Evolutionary conservation across 1,140 invertebrate genomes (phyloP), one percentile per base, ranked within the genome.

Genomic region (Asobara japonica): DNA sequence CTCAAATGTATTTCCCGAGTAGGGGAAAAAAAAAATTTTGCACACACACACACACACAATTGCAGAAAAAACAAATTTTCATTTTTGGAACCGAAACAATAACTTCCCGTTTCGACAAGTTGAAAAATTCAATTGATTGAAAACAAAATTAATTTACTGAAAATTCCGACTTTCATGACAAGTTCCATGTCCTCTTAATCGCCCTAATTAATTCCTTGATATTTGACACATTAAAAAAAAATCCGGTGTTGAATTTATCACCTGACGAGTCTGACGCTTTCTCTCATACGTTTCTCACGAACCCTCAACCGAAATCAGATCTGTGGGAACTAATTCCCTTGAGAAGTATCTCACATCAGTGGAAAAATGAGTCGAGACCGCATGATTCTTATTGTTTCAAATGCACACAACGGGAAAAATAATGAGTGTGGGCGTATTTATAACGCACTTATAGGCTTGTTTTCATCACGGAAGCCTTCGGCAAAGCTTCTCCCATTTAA

Each of bases 291-390:
- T 45, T 45, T 45, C 41, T 16, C 41, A 45, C 41, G 13, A 45
- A 45, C n/a, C 41, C 18, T 45, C 18, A 45, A n/a, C n/a, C n/a
- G n/a, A n/a, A n/a, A 45, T 45, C 41, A 45, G 41, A 16, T 2
- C 41, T 45, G 41, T 13, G 41, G n/a, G 18, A 45, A 45, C 41
- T 16, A 45, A 45, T 45, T 45, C 41, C 41, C 41, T 45, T 45
- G 41, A 16, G 41, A 45, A 45, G n/a, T 45, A 45, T 45, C 41
- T 45, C n/a, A 45, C 41, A 45, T 69, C 45, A 29, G 38, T 69
- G 25, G 10, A 30, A 69, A 41, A 69, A 51, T 25, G n/a, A 33
- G 7, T 13, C 33, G 62, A n/a, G n/a, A n/a, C n/a, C n/a, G n/a
- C n/a, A n/a, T n/a, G n/a, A n/a, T 16, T 45, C 41, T 16, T 16